These are phyloP conservation scores for Leptonema lineaticorne DNA, from an alignment of 1,140 invertebrate genomes.

Conservation along the genomic window DNA sequence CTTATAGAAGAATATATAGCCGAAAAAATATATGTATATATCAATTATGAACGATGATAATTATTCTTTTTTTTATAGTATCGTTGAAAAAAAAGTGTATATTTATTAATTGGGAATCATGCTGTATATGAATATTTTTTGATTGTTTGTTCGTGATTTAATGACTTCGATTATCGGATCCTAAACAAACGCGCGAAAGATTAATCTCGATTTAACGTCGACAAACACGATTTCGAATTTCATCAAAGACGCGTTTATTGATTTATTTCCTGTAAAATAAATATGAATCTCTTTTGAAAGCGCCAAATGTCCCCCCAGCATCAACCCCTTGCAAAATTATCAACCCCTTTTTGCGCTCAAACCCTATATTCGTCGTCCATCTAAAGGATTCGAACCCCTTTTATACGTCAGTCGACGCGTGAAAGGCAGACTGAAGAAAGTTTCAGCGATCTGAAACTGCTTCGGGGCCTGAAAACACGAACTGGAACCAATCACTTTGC, in stretches of 20 bases:
- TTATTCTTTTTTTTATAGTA: too few relatives aligned
- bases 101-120: background rate
- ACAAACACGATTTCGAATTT: slow-evolving; percentile 9
- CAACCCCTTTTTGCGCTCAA: too few relatives aligned
- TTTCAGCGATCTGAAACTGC: background rate
- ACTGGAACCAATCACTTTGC: too few relatives aligned
- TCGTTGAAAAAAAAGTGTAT: too few relatives aligned
- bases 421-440: background rate
- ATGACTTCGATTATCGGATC: slow-evolving; percentile 13
- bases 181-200: slow-evolving; percentile 15
- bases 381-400: background rate
- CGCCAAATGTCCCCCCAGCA: background rate
- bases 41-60: background rate
- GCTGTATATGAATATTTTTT: background rate
- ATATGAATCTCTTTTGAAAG: slow-evolving; percentile 17
- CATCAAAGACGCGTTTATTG: slow-evolving; percentile 21
- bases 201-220: slow-evolving; percentile 13
- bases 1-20: background rate
- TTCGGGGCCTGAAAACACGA: too few relatives aligned
- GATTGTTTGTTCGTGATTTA: background rate
- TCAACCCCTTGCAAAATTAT: too few relatives aligned
- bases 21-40: background rate
- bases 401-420: background rate
- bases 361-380: too few relatives aligned
- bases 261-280: slow-evolving; percentile 10